Evolutionary conservation across 1,140 invertebrate genomes (phyloP), one percentile per base, ranked within the genome.

Genomic region (Sycobia sp.): DNA sequence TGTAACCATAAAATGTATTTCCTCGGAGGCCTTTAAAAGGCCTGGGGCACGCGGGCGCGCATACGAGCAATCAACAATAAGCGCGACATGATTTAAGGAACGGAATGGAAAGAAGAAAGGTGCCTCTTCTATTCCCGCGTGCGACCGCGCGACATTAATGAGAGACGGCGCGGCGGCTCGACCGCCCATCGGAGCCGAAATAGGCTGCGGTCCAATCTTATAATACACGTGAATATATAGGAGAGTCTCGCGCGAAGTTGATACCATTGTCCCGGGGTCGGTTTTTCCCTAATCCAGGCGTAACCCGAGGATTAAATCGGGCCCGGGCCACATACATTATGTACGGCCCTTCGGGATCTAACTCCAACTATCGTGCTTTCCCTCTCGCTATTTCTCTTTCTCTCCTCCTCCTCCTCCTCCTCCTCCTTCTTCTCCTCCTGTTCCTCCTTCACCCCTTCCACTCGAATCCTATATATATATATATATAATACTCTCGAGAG

Each of bases 191-290:
- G n/a, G n/a, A n/a, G n/a, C n/a, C n/a, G n/a, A n/a, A n/a, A n/a
- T n/a, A n/a, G n/a, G n/a, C n/a, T n/a, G n/a, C n/a, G n/a, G 4
- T 54, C 36, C 20, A n/a, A n/a, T 34, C 43, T 18, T 57, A 47
- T n/a, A 59, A n/a, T n/a, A n/a, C n/a, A n/a, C n/a, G n/a, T n/a
- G n/a, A n/a, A n/a, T n/a, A n/a, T n/a, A n/a, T n/a, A n/a, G n/a
- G n/a, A n/a, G n/a, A 29, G 62, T 55, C 65, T 63, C 41, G 20
- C 44, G n/a, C 53, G 68, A 58, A 67, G 71, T 71, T 71, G 69
- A 73, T 73, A 68, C 63, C 58, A 68, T 71, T 71, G 67, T 63
- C 61, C 46, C 4, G n/a, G n/a, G n/a, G n/a, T n/a, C n/a, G 41
- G 46, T 62, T 55, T 63, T 63, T 63, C 36, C 46, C 38, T 57